Evolutionary conservation across 1,140 invertebrate genomes (phyloP).

Genomic region (Heliothis subflexa): DNA sequence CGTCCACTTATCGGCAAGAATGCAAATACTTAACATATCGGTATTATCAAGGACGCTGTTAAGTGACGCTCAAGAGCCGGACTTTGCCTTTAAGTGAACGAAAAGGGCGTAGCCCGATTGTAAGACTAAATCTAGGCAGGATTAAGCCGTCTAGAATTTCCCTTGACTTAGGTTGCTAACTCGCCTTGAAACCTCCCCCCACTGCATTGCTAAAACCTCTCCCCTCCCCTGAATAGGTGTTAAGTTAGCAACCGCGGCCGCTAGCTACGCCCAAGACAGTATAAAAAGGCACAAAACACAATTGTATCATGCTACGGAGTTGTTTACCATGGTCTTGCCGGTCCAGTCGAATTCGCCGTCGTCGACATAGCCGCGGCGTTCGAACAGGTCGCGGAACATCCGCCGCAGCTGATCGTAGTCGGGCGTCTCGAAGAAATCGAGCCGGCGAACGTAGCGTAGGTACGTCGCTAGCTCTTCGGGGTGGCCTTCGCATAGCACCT

Average conservation of each 20-base stretch:
- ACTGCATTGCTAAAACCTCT: too few relatives aligned
- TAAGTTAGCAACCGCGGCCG: neutral
- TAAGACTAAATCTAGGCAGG: conserved; percentile 8
- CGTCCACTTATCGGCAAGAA: conserved; percentile 37
- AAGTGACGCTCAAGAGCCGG: neutral
- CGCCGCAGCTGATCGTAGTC: conserved; percentile 99
- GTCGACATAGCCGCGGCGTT: conserved; percentile 96
- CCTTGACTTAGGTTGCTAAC: neutral
- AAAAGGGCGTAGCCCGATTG: conserved; percentile 16
- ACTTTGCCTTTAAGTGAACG: conserved; percentile 22
- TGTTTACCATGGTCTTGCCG: conserved; percentile 95
- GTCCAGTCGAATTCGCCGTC: conserved; percentile 99
- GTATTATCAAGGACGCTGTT: conserved; percentile 4
- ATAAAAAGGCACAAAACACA: neutral
- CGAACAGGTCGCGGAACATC: conserved; percentile 98
- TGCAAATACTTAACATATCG: conserved; percentile 22
- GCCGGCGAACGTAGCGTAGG: conserved; percentile 97
- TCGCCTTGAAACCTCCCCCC: too few relatives aligned
- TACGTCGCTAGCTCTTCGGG: conserved; percentile 99
- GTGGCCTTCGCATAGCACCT: conserved; percentile 98
- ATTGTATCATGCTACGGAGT: conserved; percentile 49
- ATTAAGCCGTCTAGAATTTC: neutral
- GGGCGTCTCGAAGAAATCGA: conserved; percentile 99
- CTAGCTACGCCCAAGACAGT: neutral
- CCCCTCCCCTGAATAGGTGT: neutral